Evolutionary conservation across 2,888 invertebrate species (phyloP), one percentile per base, ranked within the genome.

Genomic region (Isotomurus palustris): DNA sequence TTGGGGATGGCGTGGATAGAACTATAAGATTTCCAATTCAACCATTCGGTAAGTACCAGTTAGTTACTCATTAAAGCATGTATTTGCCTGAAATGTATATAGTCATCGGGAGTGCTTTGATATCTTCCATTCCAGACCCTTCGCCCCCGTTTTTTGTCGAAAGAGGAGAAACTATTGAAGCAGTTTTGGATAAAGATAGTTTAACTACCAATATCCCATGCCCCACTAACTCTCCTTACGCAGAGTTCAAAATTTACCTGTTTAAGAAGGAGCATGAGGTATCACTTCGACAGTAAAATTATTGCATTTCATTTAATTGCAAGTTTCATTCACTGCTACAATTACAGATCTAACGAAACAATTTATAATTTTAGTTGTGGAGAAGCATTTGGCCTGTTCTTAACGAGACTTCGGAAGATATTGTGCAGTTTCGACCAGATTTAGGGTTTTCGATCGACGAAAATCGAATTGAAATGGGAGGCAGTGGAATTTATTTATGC

Each of bases 121-220:
- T 40, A n/a, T 22, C 28, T 4, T 48, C 28, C 10, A 28, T 48
- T 29, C 4, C 45, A 57, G 56, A 56, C 43, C 44, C 55, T 19
- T 52, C 53, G 10, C 50, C 62, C 5, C 65, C 65, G 17, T 65
- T 56, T 32, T 62, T 65, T 25, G 38, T 65, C 10, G 65, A 65
- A 21, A 51, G 65, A n/a, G 65, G 62, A 19, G 52, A 38, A 14
- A 53, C 41, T n/a, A 36, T 62, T 1, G 21, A 29, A 27, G 47
- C 62, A 4, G 47, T 43, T 3, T n/a, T 49, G 27, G 28, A 55
- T 27, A 19, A 53, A 1, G 49, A 36, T 1, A 22, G 43, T 19
- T 57, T 56, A n/a, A 60, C 54, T 6, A 21, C 58, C 1, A 57
- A 47, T 28, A 41, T 65, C 5, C 65, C 65, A 12, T 65, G 65